Evolutionary conservation across 2,888 invertebrate species (phyloP).

Genomic region (Aproaerema taeniolella): DNA sequence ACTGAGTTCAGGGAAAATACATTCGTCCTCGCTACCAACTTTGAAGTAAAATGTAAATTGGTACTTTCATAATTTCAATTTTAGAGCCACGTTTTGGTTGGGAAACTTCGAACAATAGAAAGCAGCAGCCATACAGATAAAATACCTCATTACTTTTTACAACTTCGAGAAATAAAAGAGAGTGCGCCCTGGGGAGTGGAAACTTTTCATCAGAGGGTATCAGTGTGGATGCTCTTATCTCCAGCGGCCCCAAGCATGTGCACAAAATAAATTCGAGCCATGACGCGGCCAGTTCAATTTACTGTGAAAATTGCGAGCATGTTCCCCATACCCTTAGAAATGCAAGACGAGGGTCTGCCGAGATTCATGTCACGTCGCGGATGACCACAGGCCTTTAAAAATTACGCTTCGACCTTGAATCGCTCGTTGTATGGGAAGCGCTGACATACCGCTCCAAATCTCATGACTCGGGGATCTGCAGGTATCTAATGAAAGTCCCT

Average conservation of each 20-base stretch:
- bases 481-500: conserved; percentile 27
- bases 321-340: conserved; percentile 35
- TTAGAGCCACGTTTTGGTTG: conserved; percentile 24
- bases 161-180: conserved; percentile 54
- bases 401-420: conserved; percentile 37
- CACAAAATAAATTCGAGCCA: conserved; percentile 53
- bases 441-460: conserved; percentile 19
- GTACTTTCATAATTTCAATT: conserved; percentile 10
- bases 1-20: too few species aligned
- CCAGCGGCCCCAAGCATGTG: conserved; percentile 46
- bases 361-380: conserved; percentile 54
- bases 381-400: conserved; percentile 48
- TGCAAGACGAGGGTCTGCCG: conserved; percentile 32
- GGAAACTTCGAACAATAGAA: conserved; percentile 43
- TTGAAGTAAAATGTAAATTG: conserved; percentile 11
- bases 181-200: conserved; percentile 40
- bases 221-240: conserved; percentile 45
- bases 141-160: conserved; percentile 66
- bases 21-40: conserved; percentile 2
- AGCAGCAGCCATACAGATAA: conserved; percentile 45
- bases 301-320: conserved; percentile 56
- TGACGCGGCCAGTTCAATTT: conserved; percentile 57
- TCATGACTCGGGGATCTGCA: conserved; percentile 28
- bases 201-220: conserved; percentile 48
- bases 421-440: conserved; percentile 9